phyloP scores from a whole-genome alignment of 2,797 vertebrate species.

The Tenualosa ilisha region DNA sequence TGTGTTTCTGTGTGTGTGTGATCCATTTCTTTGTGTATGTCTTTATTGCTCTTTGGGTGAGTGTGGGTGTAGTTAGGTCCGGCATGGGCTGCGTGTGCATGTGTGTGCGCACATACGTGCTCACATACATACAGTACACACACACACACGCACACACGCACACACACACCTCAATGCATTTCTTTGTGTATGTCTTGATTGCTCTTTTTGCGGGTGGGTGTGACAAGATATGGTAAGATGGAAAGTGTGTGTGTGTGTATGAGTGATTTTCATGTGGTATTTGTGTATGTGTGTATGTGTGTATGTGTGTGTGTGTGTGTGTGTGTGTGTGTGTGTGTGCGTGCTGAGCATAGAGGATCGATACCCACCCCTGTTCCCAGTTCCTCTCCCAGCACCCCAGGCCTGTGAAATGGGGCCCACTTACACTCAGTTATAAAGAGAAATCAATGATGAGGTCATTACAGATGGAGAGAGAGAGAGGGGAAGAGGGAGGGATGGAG shows the following conservation, averaged over 20 bases:
- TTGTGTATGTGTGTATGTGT: background rate
- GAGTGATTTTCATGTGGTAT: too few species aligned
- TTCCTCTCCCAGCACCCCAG: background rate
- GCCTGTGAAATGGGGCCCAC: background rate
- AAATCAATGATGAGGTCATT: background rate
- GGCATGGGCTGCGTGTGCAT: too few species aligned
- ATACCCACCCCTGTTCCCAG: background rate
- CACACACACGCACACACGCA: too few species aligned
- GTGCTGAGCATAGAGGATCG: background rate
- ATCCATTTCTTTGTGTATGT: background rate
- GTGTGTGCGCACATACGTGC: too few species aligned
- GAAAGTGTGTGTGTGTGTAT: too few species aligned
- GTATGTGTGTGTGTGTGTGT: background rate
- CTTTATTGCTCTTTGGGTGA: too few species aligned
- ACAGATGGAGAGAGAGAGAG: background rate
- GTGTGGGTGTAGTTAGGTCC: too few species aligned
- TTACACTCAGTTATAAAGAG: background rate
- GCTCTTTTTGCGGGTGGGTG: too few species aligned
- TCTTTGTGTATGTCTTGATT: too few species aligned
- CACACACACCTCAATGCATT: too few species aligned
- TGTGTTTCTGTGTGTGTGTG: background rate
- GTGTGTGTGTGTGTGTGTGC: background rate
- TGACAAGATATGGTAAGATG: too few species aligned
- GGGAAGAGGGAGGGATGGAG: background rate
- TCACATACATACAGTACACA: too few species aligned